A percentile compares a stretch with the other conserved stretches of the same genome.
These are phyloP conservation scores for Micromussa lordhowensis DNA, from an alignment of 92 coral and sea anemone species.

Conservation along the genomic window DNA sequence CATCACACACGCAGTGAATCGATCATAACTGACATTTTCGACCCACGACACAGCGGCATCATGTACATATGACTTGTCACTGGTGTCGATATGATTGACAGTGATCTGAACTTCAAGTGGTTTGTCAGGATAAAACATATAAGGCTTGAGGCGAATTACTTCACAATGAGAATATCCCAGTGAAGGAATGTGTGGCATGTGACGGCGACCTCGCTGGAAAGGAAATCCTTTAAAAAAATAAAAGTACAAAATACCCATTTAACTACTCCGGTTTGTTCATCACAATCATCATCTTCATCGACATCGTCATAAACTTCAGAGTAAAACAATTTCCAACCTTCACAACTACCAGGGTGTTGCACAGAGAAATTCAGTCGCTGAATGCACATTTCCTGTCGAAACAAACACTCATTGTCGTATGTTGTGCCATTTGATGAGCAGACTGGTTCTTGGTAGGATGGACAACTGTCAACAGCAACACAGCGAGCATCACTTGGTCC, in stretches of 20 bases:
- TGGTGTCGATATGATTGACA: not conserved
- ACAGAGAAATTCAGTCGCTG: not conserved
- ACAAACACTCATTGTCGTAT: not conserved
- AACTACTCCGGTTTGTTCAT: no score
- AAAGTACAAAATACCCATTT: no score
- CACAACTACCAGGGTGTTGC: not conserved
- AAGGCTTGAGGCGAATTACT: not conserved
- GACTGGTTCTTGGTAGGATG: not conserved
- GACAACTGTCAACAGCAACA: no score
- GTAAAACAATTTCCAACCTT: no score
- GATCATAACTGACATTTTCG: not conserved
- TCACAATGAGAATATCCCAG: not conserved
- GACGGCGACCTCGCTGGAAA: no score
- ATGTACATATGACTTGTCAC: not conserved
- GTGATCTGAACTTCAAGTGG: not conserved
- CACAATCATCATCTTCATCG: no score
- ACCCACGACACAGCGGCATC: not conserved
- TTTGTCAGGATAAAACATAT: not conserved
- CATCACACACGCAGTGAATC: conserved; percentile 1
- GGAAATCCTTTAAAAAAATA: no score
- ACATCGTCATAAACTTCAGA: no score
- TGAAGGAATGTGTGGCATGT: not conserved
- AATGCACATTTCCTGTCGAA: not conserved
- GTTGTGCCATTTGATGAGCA: not conserved
- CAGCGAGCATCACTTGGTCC: no score